phyloP scores from a whole-genome alignment of 2,888 invertebrate species.

The Perizoma affinitatum region DNA sequence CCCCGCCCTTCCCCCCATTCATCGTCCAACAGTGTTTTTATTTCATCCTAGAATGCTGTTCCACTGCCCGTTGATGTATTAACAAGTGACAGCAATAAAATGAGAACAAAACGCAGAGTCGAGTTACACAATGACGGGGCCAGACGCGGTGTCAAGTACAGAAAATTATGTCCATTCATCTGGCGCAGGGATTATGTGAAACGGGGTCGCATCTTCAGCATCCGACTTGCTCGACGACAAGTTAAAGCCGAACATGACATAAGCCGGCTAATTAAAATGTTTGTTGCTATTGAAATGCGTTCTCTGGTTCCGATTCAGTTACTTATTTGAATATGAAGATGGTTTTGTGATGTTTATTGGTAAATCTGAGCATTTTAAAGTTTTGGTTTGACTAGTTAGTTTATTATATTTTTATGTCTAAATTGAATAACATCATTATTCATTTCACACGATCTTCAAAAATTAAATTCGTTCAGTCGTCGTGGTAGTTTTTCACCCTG shows the following conservation, averaged over 20 bases:
- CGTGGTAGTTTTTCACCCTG: too few relatives aligned
- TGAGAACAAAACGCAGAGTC: conserved; percentile 66
- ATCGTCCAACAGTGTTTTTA: too few relatives aligned
- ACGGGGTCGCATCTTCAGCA: conserved; percentile 74
- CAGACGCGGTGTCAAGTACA: conserved; percentile 79
- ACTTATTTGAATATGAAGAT: not conserved
- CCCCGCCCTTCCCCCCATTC: too few relatives aligned
- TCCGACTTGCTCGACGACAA: conserved; percentile 63
- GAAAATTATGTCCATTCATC: conserved; percentile 83
- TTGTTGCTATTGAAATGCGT: conserved; percentile 39
- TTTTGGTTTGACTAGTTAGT: too few relatives aligned
- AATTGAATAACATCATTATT: too few relatives aligned
- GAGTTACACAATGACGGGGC: conserved; percentile 69
- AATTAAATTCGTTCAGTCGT: too few relatives aligned
- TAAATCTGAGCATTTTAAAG: too few relatives aligned
- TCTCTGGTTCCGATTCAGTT: conserved; percentile 12
- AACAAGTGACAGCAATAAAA: conserved; percentile 70
- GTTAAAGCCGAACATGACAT: conserved; percentile 58
- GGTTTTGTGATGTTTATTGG: not conserved
- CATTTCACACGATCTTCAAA: too few relatives aligned
- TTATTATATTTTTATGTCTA: too few relatives aligned
- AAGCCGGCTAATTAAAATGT: conserved; percentile 60
- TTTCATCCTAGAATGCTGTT: conserved; percentile 5
- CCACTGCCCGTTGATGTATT: conserved; percentile 43
- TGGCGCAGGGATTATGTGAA: conserved; percentile 74